These are phyloP conservation scores for Marmota monax DNA, from an alignment of 2,113 vertebrate species.

Conservation along the genomic window DNA sequence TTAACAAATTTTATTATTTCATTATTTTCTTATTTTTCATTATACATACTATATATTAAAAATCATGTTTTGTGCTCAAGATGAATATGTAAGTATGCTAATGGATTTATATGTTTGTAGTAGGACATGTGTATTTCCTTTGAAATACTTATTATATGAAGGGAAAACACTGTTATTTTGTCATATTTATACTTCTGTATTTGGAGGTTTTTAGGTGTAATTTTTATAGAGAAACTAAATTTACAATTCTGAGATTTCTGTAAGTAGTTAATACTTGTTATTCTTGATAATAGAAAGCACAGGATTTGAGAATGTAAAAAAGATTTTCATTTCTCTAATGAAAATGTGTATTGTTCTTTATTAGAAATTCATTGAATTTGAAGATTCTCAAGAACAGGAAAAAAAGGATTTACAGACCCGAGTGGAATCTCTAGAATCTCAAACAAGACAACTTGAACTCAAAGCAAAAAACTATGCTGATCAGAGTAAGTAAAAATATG, in stretches of 20 bases:
- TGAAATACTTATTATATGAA: slow-evolving; percentile 1
- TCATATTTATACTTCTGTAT: slow-evolving; percentile 5
- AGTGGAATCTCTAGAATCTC: slow-evolving; percentile 94
- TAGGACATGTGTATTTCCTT: not conserved
- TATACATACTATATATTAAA: not conserved
- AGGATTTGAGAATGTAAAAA: slow-evolving; percentile 24
- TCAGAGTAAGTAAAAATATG: slow-evolving; percentile 93
- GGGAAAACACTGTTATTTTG: slow-evolving; percentile 33
- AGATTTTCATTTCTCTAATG: slow-evolving; percentile 56
- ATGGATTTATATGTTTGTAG: slow-evolving; percentile 34
- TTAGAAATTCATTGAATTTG: slow-evolving; percentile 97
- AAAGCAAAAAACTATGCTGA: slow-evolving; percentile 98
- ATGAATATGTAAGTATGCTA: slow-evolving; percentile 10
- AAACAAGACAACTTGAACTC: slow-evolving; percentile 95
- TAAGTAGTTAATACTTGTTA: slow-evolving; percentile 18
- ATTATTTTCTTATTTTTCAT: slow-evolving; percentile 26
- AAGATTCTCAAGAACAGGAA: slow-evolving; percentile 98
- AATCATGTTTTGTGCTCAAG: not conserved
- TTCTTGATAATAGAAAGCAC: slow-evolving; percentile 36
- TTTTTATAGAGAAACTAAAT: slow-evolving; percentile 62
- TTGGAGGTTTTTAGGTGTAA: slow-evolving; percentile 30
- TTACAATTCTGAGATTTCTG: slow-evolving; percentile 33
- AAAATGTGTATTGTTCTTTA: slow-evolving; percentile 75
- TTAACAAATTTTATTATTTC: slow-evolving; percentile 10
- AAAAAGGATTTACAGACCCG: slow-evolving; percentile 97